phyloP scores from a whole-genome alignment of 2,888 invertebrate species.

The Tenthredo notha region DNA sequence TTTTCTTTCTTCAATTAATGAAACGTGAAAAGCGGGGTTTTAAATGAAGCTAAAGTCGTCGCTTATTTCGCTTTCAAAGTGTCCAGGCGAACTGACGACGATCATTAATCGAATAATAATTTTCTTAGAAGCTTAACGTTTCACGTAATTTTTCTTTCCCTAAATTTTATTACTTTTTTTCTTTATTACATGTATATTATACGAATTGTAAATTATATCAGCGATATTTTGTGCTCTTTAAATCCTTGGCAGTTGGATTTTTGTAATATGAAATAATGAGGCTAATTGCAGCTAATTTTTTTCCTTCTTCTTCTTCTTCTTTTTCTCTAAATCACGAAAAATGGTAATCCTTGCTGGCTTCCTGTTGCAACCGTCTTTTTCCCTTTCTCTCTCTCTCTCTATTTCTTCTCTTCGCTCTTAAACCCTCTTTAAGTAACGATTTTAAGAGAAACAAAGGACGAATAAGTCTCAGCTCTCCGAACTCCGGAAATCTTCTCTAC shows the following conservation, averaged over 20 bases:
- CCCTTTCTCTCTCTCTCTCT: background rate
- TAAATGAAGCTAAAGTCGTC: background rate
- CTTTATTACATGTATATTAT: background rate
- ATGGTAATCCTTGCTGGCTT: background rate
- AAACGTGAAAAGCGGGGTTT: background rate
- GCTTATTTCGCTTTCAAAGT: background rate
- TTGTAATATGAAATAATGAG: background rate
- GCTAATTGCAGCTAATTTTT: background rate
- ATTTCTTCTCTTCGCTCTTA: background rate
- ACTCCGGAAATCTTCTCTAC: background rate
- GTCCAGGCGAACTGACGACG: background rate
- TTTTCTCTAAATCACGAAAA: background rate
- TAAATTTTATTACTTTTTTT: background rate
- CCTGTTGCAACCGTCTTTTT: background rate
- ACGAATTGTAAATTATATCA: background rate
- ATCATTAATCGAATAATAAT: background rate
- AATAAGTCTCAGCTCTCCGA: background rate
- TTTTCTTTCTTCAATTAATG: background rate
- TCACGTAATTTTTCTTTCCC: background rate
- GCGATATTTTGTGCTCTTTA: background rate
- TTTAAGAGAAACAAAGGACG: background rate
- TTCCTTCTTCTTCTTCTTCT: background rate
- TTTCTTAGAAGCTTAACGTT: background rate
- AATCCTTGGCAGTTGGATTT: background rate
- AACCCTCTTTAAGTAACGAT: slow-evolving; percentile 12